These are phyloP conservation scores for Anarsia innoxiella DNA, from an alignment of 2,888 invertebrate species.

Conservation along the genomic window DNA sequence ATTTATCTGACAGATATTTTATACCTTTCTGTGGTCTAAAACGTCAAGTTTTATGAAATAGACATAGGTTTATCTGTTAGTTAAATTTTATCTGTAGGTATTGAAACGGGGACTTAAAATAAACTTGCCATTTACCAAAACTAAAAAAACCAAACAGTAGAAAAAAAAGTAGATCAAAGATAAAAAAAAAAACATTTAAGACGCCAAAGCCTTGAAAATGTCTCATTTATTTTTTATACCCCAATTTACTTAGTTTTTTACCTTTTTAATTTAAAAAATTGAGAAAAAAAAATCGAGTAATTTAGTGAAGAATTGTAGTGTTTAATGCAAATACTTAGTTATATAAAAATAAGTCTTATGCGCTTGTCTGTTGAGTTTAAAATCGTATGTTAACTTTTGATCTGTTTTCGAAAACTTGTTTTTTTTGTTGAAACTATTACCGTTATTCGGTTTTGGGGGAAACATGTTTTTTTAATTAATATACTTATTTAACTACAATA, in stretches of 20 bases:
- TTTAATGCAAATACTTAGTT: too few species aligned
- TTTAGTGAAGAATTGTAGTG: constrained; percentile 31
- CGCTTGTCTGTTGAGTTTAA: constrained; percentile 38
- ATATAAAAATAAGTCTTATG: constrained; percentile 24
- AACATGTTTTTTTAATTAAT: constrained; percentile 6
- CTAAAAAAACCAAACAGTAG: background rate
- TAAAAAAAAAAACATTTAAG: constrained; percentile 3
- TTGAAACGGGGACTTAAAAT: too few species aligned
- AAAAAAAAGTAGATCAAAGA: background rate
- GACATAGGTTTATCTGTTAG: background rate
- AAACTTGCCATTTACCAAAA: background rate
- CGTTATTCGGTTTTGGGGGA: constrained; percentile 19
- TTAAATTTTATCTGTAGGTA: too few species aligned
- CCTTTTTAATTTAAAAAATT: constrained; percentile 18
- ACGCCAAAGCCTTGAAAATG: constrained; percentile 10
- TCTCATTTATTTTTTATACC: constrained; percentile 14
- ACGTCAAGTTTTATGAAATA: background rate
- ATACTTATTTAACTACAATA: background rate
- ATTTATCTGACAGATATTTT: too few species aligned
- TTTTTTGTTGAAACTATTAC: constrained; percentile 30
- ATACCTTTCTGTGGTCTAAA: background rate
- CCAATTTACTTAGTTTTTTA: constrained; percentile 16
- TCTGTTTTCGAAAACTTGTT: constrained; percentile 27
- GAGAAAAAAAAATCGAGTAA: constrained; percentile 29
- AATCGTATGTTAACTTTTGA: constrained; percentile 24